Evolutionary conservation across 2,113 vertebrate genomes (phyloP), one percentile per base, ranked within the genome.

Genomic region (Oreochromis niloticus): DNA sequence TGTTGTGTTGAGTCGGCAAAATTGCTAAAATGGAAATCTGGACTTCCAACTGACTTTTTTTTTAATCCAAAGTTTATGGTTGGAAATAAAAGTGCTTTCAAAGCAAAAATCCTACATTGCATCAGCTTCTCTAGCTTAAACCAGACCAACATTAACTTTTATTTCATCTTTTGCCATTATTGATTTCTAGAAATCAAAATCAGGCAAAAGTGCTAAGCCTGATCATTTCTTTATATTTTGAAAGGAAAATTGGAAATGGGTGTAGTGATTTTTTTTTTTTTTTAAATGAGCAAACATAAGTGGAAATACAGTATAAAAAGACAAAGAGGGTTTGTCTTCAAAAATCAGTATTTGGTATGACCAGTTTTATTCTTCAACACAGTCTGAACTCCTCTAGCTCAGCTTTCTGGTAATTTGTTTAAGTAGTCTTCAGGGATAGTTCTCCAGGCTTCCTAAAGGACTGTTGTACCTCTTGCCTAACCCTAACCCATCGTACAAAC

Each of bases 401-500:
- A 43, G 66, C 66, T 16, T 46, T 73, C 41, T 17, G 9, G 13
- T 30, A 4, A 73, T 73, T 73, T 73, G 10, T 66, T 27, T 73
- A 73, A 73, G 22, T 46, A 27, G 66, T 73, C 66, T 46, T 73
- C 39, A 24, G 22, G 1, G 39, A 71, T 43, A 73, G n/a, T 46
- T 73, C 14, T 46, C 68, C 41, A 27, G 13, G 22, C 39, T 17
- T 46, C 68, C 1, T 17, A 27, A 73, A 73, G 68, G 68, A 73
- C 68, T 73, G 0, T 3, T 10, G 41, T 73, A 73, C 22, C 22
- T 73, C 66, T 27, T 46, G 41, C 8, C 2, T 3, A 3, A 16
- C 22, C 8, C 2, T 3, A 3, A 16, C 22, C n/a, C 3, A 1
- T 46, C 12, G 2, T 17, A 46, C 41, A 27, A 17, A 1, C 4